phyloP scores from a whole-genome alignment of 2,888 invertebrate species.

The Xestia ashworthii region DNA sequence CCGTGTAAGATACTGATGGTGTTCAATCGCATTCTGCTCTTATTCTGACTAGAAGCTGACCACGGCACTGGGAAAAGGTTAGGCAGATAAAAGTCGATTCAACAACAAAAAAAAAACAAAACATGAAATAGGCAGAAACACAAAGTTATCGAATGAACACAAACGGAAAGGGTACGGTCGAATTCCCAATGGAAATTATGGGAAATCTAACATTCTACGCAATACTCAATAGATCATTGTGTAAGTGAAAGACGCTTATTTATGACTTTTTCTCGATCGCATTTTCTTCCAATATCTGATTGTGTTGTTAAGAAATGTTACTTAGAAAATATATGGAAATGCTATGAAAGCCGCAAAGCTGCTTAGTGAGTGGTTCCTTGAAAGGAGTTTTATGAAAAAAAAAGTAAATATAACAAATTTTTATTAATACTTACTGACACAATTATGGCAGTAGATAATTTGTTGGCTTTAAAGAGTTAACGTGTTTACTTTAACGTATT shows the following conservation, averaged over 20 bases:
- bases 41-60: too few relatives aligned
- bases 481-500: not conserved
- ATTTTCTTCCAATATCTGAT: slow-evolving; percentile 44
- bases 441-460: not conserved
- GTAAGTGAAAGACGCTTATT: slow-evolving; percentile 54
- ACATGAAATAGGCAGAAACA: slow-evolving; percentile 15
- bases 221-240: slow-evolving; percentile 62
- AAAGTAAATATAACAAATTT: not conserved
- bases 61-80: too few relatives aligned
- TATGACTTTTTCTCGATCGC: slow-evolving; percentile 46
- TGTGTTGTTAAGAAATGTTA: slow-evolving; percentile 30
- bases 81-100: too few relatives aligned
- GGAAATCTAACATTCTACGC: slow-evolving; percentile 53
- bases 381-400: not conserved
- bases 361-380: slow-evolving; percentile 2
- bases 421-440: not conserved
- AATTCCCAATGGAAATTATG: slow-evolving; percentile 70
- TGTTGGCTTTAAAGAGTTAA: not conserved
- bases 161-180: slow-evolving; percentile 25
- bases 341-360: slow-evolving; percentile 18
- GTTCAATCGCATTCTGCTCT: too few relatives aligned
- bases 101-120: not conserved
- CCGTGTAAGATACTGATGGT: too few relatives aligned
- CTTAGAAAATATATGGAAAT: slow-evolving; percentile 26
- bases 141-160: slow-evolving; percentile 19